phyloP scores from a whole-genome alignment of 2,113 vertebrate species.

The Axis porcinus region DNA sequence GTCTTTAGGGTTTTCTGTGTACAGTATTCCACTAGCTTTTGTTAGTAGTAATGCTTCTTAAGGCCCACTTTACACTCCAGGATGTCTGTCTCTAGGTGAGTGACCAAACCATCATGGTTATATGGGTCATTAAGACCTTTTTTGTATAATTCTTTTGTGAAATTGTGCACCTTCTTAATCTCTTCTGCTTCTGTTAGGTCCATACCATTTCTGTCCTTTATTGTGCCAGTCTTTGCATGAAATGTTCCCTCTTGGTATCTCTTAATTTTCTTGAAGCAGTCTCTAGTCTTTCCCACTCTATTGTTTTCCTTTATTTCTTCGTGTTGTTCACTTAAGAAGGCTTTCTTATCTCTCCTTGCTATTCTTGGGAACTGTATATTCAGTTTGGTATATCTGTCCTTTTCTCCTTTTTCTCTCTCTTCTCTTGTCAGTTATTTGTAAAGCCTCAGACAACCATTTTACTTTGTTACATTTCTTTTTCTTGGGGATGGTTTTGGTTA shows the following conservation, averaged over 20 bases:
- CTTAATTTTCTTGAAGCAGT: not conserved
- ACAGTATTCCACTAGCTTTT: not conserved
- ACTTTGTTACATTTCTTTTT: not conserved
- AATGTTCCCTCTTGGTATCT: not conserved
- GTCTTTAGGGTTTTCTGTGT: not conserved
- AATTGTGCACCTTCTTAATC: not conserved
- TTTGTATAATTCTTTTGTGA: not conserved
- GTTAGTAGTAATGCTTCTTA: not conserved
- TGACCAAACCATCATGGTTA: not conserved
- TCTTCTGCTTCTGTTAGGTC: not conserved
- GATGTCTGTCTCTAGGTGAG: not conserved
- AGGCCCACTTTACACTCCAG: not conserved
- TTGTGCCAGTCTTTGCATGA: not conserved
- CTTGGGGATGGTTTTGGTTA: not conserved
- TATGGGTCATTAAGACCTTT: not conserved
- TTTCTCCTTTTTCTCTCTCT: not conserved
- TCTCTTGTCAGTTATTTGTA: not conserved
- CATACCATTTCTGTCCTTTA: not conserved
- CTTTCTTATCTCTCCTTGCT: not conserved
- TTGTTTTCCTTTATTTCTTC: not conserved
- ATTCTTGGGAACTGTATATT: not conserved
- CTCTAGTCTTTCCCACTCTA: not conserved
- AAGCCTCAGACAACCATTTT: not conserved
- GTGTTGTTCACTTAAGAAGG: not conserved
- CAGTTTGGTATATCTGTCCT: not conserved